Evolutionary conservation across 1,140 invertebrate species (phyloP).

Genomic region (Diprion similis): DNA sequence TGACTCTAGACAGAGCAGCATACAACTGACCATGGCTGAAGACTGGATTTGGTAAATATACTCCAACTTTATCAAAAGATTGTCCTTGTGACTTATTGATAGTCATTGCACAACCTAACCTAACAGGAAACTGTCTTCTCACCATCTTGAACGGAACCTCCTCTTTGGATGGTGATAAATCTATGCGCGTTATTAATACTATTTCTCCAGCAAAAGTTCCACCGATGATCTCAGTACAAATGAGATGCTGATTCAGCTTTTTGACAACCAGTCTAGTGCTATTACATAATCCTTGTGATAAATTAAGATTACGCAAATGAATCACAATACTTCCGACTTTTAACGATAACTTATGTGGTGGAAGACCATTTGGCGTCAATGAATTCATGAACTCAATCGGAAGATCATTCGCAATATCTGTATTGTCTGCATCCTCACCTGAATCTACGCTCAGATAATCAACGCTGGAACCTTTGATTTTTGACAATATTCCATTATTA

Average conservation of each 20-base stretch:
- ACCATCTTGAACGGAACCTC: constrained; percentile 13
- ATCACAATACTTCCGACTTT: constrained; percentile 24
- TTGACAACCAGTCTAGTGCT: constrained; percentile 52
- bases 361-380: constrained; percentile 20
- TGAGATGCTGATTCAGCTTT: constrained; percentile 48
- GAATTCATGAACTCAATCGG: constrained; percentile 15
- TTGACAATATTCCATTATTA: constrained; percentile 19
- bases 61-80: constrained; percentile 15
- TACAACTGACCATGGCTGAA: constrained; percentile 6
- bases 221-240: constrained; percentile 55
- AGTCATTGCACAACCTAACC: constrained; percentile 62
- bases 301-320: constrained; percentile 50
- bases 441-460: constrained; percentile 18
- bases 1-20: not conserved
- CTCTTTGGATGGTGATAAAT: constrained; percentile 6
- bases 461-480: not conserved
- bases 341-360: constrained; percentile 15
- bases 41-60: constrained; percentile 14
- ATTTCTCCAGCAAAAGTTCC: constrained; percentile 55
- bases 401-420: constrained; percentile 3
- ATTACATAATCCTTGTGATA: constrained; percentile 52
- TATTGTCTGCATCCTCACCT: constrained; percentile 2
- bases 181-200: constrained; percentile 47
- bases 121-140: constrained; percentile 55
- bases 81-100: constrained; percentile 67